A percentile compares a stretch with the other conserved stretches of the same genome.
Evolutionary conservation across 53 echinoderm and acorn worm species (phyloP).

Genomic region (Henricia sp.): DNA sequence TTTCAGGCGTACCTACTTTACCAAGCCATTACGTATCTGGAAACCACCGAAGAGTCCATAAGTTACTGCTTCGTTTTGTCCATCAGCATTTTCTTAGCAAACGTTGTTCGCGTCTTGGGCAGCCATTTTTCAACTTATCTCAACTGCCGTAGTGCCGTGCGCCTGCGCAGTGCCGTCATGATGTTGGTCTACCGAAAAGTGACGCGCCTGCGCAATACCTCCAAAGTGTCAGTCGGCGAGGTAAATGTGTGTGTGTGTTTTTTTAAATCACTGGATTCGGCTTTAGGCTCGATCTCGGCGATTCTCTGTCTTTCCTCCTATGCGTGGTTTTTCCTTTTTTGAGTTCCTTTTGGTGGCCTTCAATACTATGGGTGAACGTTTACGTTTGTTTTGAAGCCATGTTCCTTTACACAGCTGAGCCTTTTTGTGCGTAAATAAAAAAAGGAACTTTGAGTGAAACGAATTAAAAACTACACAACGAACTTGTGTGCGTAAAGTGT

Average conservation of each 20-base stretch:
- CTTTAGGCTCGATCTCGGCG: too few species aligned
- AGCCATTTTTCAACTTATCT: slow-evolving; percentile 70
- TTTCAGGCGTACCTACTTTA: slow-evolving; percentile 74
- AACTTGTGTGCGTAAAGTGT: too few species aligned
- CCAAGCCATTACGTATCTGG: slow-evolving; percentile 61
- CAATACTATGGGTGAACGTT: too few species aligned
- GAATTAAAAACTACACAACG: too few species aligned
- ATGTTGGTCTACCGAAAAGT: slow-evolving; percentile 81
- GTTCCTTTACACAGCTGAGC: too few species aligned
- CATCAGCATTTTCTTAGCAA: slow-evolving; percentile 60
- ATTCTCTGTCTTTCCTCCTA: too few species aligned
- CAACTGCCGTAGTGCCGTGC: slow-evolving; percentile 69
- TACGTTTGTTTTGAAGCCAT: too few species aligned
- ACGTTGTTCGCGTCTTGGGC: slow-evolving; percentile 62
- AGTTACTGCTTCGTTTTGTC: slow-evolving; percentile 61
- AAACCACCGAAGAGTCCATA: slow-evolving; percentile 38
- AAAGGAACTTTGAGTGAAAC: too few species aligned
- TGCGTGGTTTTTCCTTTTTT: too few species aligned
- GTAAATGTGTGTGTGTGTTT: slow-evolving; percentile 38
- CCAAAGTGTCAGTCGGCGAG: slow-evolving; percentile 81
- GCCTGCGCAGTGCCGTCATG: slow-evolving; percentile 74
- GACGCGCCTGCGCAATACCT: slow-evolving; percentile 59
- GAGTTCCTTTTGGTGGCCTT: too few species aligned
- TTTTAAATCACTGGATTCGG: too few species aligned
- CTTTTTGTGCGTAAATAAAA: too few species aligned